Base-by-base conservation (phyloP, 2,113 vertebrate species). In the Pungitius pungitius region DNA sequence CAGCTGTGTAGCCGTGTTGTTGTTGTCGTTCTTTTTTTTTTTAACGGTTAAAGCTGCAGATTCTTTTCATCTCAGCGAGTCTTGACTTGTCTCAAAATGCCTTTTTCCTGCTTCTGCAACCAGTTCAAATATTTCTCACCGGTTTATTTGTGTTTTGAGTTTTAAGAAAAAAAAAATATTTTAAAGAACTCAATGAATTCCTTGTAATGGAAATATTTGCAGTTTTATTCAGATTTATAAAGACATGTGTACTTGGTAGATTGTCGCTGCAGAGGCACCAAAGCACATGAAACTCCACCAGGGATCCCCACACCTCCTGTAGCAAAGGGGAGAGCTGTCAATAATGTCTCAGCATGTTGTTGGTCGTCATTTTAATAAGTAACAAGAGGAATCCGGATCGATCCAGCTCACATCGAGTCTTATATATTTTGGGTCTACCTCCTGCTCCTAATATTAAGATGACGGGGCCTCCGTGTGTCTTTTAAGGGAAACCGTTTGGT, bases 201-300 rank as follows among this genome's bases (percentile, higher is more conserved):
- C 64, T 73, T 80, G 62, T 73, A 59, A 22, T 56, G 72, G 39
- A 77, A 59, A 27, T 27, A 63, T 75, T 78, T 80, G 67, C 69
- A 66, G 62, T 51, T 49, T 51, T 64, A 70, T 63, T 43, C 18
- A 26, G 27, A 24, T 65, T 40, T 65, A 37, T 74, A 75, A 47
- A 66, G 57, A 59, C 26, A 8, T 22, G 57, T 58, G 22, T n/a
- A 22, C 49, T 69, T 42, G 1, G 57, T 52, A 69, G 69, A 52
- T 59, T 8, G 11, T 66, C 68, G 61, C 64, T 39, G 55, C 68
- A 51, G 60, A 76, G 3, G 47, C 87, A 84, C 88, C 84, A 86
- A 89, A 88, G 76, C 63, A 54, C 55, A 64, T 22, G 60, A 35
- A 14, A 52, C 45, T 61, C 43, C 57, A 56, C 60, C 69, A 42